A percentile compares a stretch with the other conserved stretches of the same genome.
Evolutionary conservation across 2,888 invertebrate genomes (phyloP).

Genomic region (Ophion obscuratus): DNA sequence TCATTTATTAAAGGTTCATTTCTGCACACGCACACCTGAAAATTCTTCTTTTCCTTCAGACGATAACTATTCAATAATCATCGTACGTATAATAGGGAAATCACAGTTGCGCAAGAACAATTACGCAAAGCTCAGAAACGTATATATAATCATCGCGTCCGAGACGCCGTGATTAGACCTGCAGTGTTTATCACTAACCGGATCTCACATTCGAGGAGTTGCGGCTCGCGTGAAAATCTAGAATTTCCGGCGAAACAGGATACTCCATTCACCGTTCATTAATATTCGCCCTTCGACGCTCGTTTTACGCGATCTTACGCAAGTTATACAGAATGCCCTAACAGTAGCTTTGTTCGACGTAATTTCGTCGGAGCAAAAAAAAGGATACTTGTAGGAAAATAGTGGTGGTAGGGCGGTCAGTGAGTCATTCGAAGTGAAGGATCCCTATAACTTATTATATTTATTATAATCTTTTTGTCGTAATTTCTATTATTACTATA

Average conservation of each 20-base stretch:
- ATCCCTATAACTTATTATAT: too few species aligned
- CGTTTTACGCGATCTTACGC: slow-evolving; percentile 26
- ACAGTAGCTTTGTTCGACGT: too few species aligned
- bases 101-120: neutral
- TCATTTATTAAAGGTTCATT: too few species aligned
- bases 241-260: slow-evolving; percentile 61
- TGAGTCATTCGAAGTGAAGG: too few species aligned
- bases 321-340: neutral
- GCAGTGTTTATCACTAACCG: slow-evolving; percentile 27
- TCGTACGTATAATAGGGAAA: slow-evolving; percentile 14
- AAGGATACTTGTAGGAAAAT: too few species aligned
- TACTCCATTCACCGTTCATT: slow-evolving; percentile 32
- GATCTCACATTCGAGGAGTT: slow-evolving; percentile 32
- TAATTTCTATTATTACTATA: too few species aligned
- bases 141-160: slow-evolving; percentile 15
- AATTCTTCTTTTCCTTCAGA: too few species aligned
- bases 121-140: neutral
- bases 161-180: slow-evolving; percentile 8
- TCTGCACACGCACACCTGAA: too few species aligned
- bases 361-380: too few species aligned
- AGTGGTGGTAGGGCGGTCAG: too few species aligned
- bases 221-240: slow-evolving; percentile 38
- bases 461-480: too few species aligned
- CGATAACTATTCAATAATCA: too few species aligned
- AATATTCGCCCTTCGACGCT: slow-evolving; percentile 40